Evolutionary conservation across 1,140 invertebrate species (phyloP).

Genomic region (Lysiphlebus fabarum): DNA sequence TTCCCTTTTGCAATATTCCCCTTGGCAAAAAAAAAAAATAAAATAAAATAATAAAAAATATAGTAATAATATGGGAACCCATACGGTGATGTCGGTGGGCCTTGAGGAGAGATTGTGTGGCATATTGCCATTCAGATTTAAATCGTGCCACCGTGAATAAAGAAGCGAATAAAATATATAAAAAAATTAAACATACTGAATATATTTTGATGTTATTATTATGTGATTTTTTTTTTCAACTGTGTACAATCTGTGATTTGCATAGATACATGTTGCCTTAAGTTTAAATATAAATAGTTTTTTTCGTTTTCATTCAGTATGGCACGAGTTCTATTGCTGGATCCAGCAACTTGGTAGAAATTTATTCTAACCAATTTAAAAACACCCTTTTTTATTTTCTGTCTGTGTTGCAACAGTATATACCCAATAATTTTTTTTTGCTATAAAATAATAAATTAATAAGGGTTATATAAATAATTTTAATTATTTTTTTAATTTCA

Average conservation of each 20-base stretch:
- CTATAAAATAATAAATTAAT: no score
- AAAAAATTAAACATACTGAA: no score
- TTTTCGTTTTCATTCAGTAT: conserved; percentile 10
- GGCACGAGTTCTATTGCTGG: conserved; percentile 1
- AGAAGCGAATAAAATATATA: conserved; percentile 24
- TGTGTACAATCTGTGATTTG: not conserved
- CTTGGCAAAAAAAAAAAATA: not conserved
- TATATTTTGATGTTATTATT: no score
- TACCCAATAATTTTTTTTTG: no score
- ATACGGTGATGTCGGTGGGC: conserved; percentile 31
- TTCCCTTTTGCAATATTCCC: conserved; percentile 12
- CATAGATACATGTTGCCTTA: not conserved
- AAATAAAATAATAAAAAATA: no score
- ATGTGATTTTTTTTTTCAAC: no score
- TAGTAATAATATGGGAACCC: conserved; percentile 40
- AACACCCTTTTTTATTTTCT: not conserved
- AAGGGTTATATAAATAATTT: no score
- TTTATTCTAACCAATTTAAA: conserved; percentile 11
- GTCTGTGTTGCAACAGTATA: not conserved
- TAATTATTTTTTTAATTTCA: conserved; percentile 4
- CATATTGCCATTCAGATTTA: conserved; percentile 52
- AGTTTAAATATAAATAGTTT: conserved; percentile 6
- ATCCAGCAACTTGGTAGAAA: not conserved
- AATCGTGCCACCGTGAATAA: conserved; percentile 38
- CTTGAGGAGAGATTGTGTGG: conserved; percentile 26